Evolutionary conservation across 2,113 vertebrate genomes (phyloP).

Genomic region (Reinhardtius hippoglossoides): DNA sequence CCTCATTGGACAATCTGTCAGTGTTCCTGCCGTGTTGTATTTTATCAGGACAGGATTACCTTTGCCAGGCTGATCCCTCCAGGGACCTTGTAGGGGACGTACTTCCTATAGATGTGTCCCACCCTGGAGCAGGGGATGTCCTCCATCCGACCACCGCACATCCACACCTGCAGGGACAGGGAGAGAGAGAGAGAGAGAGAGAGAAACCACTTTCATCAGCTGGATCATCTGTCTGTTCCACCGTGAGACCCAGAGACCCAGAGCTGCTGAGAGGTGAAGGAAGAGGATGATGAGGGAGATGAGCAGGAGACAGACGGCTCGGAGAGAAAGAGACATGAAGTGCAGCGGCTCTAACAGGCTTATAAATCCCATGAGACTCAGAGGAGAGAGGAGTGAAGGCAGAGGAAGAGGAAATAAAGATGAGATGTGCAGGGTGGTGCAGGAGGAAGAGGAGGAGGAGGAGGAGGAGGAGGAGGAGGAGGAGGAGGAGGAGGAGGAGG

Average conservation of each 20-base stretch:
- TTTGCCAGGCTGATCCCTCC: conserved; percentile 93
- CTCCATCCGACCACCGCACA: conserved; percentile 86
- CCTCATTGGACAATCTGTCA: too few relatives aligned
- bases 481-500: not conserved
- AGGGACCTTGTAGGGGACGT: conserved; percentile 96
- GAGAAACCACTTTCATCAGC: conserved; percentile 1
- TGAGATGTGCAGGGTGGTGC: too few relatives aligned
- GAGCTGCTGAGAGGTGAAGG: conserved; percentile 7
- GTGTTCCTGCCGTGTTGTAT: too few relatives aligned
- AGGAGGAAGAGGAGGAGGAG: not conserved
- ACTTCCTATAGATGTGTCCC: conserved; percentile 98
- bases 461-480: not conserved
- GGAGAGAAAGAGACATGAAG: conserved; percentile 10
- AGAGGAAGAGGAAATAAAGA: not conserved
- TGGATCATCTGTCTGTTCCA: not conserved
- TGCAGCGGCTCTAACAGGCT: conserved; percentile 29
- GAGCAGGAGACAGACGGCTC: not conserved
- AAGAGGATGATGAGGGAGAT: conserved; percentile 4
- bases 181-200: not conserved
- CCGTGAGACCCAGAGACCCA: not conserved
- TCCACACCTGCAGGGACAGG: conserved; percentile 78
- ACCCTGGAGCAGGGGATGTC: conserved; percentile 93
- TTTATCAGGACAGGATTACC: conserved; percentile 79
- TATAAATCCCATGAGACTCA: conserved; percentile 31
- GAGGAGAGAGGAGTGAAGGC: conserved; percentile 16